phyloP scores from a whole-genome alignment of 2,797 vertebrate genomes.

The Cryptoprocta ferox region DNA sequence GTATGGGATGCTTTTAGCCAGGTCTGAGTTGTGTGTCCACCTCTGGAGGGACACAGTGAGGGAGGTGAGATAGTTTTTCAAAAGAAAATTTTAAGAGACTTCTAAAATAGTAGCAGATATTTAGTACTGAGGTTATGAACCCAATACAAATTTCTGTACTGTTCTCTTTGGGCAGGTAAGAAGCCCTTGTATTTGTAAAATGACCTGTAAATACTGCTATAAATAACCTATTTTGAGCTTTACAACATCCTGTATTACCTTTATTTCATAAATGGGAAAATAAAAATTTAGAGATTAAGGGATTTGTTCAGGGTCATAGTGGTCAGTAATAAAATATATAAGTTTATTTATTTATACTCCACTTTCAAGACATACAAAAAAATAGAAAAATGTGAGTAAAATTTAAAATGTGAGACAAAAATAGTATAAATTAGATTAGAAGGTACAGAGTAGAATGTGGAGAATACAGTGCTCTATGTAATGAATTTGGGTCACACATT shows the following conservation, averaged over 20 bases:
- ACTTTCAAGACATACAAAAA: background rate
- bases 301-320: background rate
- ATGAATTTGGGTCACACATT: background rate
- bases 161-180: background rate
- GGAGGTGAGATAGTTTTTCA: background rate
- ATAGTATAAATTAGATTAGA: background rate
- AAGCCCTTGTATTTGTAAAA: background rate
- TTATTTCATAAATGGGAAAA: slow-evolving; percentile 47
- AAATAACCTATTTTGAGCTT: slow-evolving; percentile 28
- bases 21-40: background rate
- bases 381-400: background rate
- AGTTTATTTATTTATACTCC: background rate
- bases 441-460: background rate
- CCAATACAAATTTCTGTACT: background rate
- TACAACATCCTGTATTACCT: background rate
- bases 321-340: background rate
- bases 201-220: background rate
- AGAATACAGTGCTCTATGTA: background rate
- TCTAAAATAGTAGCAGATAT: background rate
- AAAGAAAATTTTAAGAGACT: background rate
- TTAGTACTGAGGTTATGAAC: background rate
- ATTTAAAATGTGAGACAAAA: background rate
- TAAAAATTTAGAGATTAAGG: slow-evolving; percentile 10
- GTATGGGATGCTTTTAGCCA: background rate
- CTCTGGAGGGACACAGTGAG: background rate